These are phyloP conservation scores for Bos indicus DNA, from an alignment of 2,113 vertebrate species.

Conservation along the genomic window DNA sequence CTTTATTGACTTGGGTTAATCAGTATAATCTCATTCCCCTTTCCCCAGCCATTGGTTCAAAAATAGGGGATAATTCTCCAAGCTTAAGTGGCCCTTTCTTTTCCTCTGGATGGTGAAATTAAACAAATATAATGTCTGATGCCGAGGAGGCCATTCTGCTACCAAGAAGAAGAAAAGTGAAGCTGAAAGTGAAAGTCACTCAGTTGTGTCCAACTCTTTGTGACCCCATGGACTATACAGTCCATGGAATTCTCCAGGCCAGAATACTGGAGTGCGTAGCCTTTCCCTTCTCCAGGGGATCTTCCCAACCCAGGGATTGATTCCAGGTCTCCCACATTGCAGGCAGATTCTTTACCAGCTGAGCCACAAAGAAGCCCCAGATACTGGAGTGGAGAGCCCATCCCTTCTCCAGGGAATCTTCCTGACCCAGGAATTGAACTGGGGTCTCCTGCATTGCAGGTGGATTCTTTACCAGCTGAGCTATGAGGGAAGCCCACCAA, in stretches of 20 bases:
- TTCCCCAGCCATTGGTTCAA: background rate
- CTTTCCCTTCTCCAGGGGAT: background rate
- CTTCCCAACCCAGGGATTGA: background rate
- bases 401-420: background rate
- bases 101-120: background rate
- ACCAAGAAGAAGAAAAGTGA: background rate
- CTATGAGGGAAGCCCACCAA: background rate
- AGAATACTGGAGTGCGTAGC: background rate
- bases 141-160: background rate
- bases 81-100: background rate
- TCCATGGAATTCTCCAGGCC: background rate
- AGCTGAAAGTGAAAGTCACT: background rate
- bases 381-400: background rate
- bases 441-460: background rate
- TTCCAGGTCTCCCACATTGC: background rate
- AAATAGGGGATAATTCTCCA: background rate
- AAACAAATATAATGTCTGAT: background rate
- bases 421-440: rapidly evolving
- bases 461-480: background rate
- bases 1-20: background rate
- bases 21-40: background rate
- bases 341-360: background rate
- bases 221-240: background rate
- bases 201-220: background rate
- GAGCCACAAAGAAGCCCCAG: background rate